Evolutionary conservation across 2,797 vertebrate genomes (phyloP).

Genomic region (Brotula barbata): DNA sequence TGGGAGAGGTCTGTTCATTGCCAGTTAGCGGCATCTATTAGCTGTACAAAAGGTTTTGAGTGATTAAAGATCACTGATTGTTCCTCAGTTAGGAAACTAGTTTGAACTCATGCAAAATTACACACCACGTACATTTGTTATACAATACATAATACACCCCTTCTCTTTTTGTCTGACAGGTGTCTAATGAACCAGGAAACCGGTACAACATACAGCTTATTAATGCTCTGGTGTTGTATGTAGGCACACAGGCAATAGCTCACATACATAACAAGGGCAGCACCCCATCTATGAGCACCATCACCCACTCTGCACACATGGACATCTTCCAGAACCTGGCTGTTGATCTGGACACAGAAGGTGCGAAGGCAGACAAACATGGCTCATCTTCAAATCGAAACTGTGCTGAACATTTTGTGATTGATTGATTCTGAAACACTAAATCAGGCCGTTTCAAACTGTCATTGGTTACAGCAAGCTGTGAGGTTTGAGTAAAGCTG

Average conservation of each 20-base stretch:
- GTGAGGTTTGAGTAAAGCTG: too few species aligned
- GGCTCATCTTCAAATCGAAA: not conserved
- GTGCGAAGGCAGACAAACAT: conserved; percentile 70
- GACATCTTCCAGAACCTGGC: conserved; percentile 99
- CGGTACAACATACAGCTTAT: conserved; percentile 99
- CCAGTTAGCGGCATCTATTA: too few species aligned
- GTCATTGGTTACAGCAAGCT: too few species aligned
- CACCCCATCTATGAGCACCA: conserved; percentile 99
- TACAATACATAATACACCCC: too few species aligned
- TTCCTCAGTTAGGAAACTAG: too few species aligned
- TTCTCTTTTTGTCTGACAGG: conserved; percentile 57
- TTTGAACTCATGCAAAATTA: too few species aligned
- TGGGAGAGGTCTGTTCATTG: too few species aligned
- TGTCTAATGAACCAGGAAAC: conserved; percentile 96
- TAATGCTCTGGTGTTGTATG: conserved; percentile 96
- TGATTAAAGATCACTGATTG: too few species aligned
- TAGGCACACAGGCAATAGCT: conserved; percentile 97
- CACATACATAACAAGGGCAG: conserved; percentile 99
- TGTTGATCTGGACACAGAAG: conserved; percentile 97
- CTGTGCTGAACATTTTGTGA: not conserved
- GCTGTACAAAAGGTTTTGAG: too few species aligned
- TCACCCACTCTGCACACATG: conserved; percentile 99
- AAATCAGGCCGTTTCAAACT: too few species aligned
- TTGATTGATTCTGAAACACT: too few species aligned
- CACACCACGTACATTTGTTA: too few species aligned